These are phyloP conservation scores for Amphiprion clarkii DNA, from an alignment of 2,797 vertebrate species.

Conservation along the genomic window DNA sequence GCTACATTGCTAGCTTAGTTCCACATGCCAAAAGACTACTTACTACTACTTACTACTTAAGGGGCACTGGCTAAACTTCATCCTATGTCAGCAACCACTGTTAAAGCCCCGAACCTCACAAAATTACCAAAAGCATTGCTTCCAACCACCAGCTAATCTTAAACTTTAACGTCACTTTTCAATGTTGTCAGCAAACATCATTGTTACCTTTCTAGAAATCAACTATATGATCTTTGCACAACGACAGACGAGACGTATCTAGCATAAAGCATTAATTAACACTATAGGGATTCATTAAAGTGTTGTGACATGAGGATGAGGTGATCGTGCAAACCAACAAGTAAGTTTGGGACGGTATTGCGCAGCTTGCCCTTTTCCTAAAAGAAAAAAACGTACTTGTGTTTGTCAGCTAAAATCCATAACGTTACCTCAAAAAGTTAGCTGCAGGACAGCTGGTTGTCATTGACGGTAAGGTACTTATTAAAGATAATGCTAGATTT, in stretches of 20 bases:
- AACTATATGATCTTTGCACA: not conserved
- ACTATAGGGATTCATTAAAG: not conserved
- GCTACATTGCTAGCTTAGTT: constrained; percentile 65
- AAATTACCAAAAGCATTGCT: not conserved
- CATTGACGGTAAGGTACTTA: not conserved
- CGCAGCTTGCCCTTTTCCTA: constrained; percentile 7
- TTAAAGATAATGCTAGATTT: not conserved
- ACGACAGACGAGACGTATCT: not conserved
- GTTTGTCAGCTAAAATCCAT: not conserved
- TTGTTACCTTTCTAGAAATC: not conserved
- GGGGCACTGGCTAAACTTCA: constrained; percentile 12
- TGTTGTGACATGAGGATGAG: not conserved
- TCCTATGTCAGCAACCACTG: not conserved
- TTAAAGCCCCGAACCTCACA: not conserved
- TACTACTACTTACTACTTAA: constrained; percentile 15
- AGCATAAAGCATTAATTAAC: not conserved
- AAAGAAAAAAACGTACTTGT: not conserved
- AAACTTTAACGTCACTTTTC: constrained; percentile 15
- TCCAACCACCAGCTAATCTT: constrained; percentile 7
- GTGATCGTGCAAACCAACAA: constrained; percentile 3
- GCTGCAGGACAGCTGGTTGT: not conserved
- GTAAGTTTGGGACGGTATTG: constrained; percentile 18
- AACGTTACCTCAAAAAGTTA: not conserved
- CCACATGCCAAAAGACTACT: constrained; percentile 63
- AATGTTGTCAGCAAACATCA: constrained; percentile 3